Evolutionary conservation across 2,888 invertebrate genomes (phyloP).

Genomic region (Ectemnius continuus): DNA sequence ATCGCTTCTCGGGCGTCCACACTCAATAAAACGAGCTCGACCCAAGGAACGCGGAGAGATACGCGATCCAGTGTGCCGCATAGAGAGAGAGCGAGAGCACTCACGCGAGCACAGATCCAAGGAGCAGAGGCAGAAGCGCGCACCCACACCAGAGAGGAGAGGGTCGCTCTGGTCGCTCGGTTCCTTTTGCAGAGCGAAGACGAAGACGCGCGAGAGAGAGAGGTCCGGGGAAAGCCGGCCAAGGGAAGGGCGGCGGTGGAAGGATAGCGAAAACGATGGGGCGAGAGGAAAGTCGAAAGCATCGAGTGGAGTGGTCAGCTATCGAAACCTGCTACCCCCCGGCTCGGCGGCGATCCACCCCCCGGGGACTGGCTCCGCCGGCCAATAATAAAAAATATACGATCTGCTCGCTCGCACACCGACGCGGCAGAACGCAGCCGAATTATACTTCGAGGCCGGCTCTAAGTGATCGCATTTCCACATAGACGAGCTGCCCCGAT

Average conservation of each 20-base stretch:
- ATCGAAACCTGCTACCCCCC: conserved; percentile 68
- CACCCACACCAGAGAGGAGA: conserved; percentile 42
- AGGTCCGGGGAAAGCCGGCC: conserved; percentile 12
- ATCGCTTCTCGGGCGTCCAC: conserved; percentile 72
- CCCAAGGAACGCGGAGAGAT: conserved; percentile 43
- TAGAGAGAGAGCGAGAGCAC: conserved; percentile 32
- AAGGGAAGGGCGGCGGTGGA: conserved; percentile 15
- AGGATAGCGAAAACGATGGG: conserved; percentile 34
- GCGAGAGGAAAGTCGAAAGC: conserved; percentile 40
- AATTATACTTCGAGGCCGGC: conserved; percentile 76
- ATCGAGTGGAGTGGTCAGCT: conserved; percentile 74
- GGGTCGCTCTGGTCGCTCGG: conserved; percentile 30
- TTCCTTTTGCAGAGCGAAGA: conserved; percentile 39
- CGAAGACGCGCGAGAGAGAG: conserved; percentile 22
- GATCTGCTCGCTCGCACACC: conserved; percentile 63
- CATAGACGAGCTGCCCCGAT: conserved; percentile 76
- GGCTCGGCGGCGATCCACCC: conserved; percentile 35
- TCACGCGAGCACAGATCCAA: conserved; percentile 43
- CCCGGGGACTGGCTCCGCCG: conserved; percentile 62
- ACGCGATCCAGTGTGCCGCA: conserved; percentile 60
- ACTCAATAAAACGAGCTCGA: conserved; percentile 75
- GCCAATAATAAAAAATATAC: conserved; percentile 77
- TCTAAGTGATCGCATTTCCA: conserved; percentile 78
- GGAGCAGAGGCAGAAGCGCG: conserved; percentile 18
- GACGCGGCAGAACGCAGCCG: conserved; percentile 60